Base-by-base conservation (phyloP, 37 sponge, comb jelly and placozoan species). In the Chondrosia reniformis region DNA sequence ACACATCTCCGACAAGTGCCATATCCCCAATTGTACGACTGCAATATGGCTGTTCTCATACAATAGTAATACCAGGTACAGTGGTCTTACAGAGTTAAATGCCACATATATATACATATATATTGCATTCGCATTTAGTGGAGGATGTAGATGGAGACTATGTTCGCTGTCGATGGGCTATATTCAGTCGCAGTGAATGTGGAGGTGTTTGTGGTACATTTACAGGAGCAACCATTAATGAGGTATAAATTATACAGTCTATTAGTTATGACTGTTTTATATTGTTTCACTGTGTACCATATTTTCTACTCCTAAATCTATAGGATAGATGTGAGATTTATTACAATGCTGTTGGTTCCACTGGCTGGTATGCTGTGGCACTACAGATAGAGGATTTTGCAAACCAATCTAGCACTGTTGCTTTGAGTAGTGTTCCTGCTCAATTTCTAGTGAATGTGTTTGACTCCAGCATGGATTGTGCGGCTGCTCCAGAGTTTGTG, bases 1-100 rank as follows among this genome's bases (percentile, higher is more conserved):
- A 85, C 55, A 75, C 86, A 64, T 74, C 86, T 56, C 86, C 86
- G 40, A 71, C 72, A 39, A 59, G 80, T n/a, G 63, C 55, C 58
- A 85, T 73, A 19, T 5, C 80, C 65, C 86, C 86, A 12, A 71
- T 85, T 4, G 40, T 85, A 22, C 76, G 76, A 63, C 55, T 85
- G 0, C 75, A 80, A 28, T 74, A 63, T 76, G 80, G 80, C 17
- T 85, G 86, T 42, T 75, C 79, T 43, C 80, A 85, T 33, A 85
- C 76, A 39, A 79, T 85, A 42, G 43, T 46, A 7, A 28, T 85
- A n/a, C 62, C 67, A 55, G 80, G 79, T 15, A 85, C n/a, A n/a
- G n/a, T n/a, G 15, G 15, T n/a, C n/a, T n/a, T n/a, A n/a, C n/a
- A n/a, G n/a, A n/a, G n/a, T n/a, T n/a, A n/a, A n/a, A n/a, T n/a